Conservation (phyloP, 2,113 vertebrate genomes). For the Nanorana parkeri region DNA sequence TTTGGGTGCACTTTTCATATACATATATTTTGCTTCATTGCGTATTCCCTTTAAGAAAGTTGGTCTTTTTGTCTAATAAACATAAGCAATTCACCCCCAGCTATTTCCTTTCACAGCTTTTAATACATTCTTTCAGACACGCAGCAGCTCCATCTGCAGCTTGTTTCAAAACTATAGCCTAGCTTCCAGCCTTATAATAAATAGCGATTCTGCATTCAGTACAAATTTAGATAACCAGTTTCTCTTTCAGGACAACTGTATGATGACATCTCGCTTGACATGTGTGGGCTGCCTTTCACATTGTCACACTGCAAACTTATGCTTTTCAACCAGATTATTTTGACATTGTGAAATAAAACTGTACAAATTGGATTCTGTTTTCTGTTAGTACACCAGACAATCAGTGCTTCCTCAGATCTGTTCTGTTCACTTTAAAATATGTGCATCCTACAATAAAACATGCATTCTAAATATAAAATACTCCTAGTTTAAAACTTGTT, state of each 20-base stretch:
- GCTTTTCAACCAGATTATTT: conserved; percentile 30
- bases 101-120: conserved; percentile 3
- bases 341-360: conserved; percentile 14
- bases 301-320: conserved; percentile 14
- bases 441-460: not conserved
- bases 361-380: conserved; percentile 2
- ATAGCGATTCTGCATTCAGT: conserved; percentile 7
- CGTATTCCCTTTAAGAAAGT: not conserved
- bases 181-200: not conserved
- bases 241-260: conserved; percentile 2
- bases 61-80: not conserved
- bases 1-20: too few species aligned
- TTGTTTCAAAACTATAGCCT: not conserved
- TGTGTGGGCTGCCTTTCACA: conserved; percentile 17
- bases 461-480: too few species aligned
- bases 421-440: not conserved
- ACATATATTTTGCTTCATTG: too few species aligned
- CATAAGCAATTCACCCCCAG: not conserved
- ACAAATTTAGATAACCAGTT: not conserved
- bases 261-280: not conserved
- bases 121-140: not conserved
- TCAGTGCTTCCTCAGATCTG: not conserved
- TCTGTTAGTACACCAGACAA: not conserved
- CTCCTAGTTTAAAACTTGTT: too few species aligned
- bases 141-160: too few species aligned